Evolutionary conservation across 2,888 invertebrate species (phyloP).

Genomic region (Hypomecis atomaria): DNA sequence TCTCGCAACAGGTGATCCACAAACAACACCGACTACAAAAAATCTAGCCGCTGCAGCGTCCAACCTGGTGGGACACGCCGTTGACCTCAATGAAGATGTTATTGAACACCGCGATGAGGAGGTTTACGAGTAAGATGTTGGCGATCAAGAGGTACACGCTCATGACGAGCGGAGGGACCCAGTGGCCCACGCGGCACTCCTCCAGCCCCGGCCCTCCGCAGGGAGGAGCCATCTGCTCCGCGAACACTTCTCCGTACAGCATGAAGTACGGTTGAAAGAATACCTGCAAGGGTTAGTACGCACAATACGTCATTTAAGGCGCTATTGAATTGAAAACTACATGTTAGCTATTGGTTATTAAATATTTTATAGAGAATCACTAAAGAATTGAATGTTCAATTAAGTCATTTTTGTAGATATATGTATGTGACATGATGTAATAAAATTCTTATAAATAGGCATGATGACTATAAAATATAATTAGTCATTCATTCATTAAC

Average conservation of each 20-base stretch:
- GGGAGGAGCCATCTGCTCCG: conserved; percentile 96
- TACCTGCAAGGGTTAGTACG: conserved; percentile 86
- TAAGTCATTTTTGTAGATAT: background rate
- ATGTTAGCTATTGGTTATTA: too few species aligned
- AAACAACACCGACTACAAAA: conserved; percentile 60
- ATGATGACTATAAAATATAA: too few species aligned
- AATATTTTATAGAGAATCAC: background rate
- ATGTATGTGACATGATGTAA: too few species aligned
- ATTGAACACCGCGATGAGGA: conserved; percentile 99
- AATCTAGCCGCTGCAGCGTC: conserved; percentile 55
- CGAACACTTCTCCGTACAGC: conserved; percentile 99
- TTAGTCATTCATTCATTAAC: too few species aligned
- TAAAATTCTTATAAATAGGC: too few species aligned
- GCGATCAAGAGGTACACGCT: conserved; percentile 98
- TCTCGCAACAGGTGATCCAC: conserved; percentile 78
- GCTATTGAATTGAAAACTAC: background rate
- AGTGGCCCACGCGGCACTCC: conserved; percentile 93
- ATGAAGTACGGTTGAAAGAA: conserved; percentile 99
- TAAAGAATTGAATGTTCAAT: too few species aligned
- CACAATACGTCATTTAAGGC: conserved; percentile 15
- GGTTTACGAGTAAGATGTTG: conserved; percentile 98
- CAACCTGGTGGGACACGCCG: conserved; percentile 96
- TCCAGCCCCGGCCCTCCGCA: conserved; percentile 91
- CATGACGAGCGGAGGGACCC: conserved; percentile 98
- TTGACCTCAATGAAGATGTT: conserved; percentile 98